Conservation (phyloP, 2,797 vertebrate genomes). For the Hylomyscus alleni region DNA sequence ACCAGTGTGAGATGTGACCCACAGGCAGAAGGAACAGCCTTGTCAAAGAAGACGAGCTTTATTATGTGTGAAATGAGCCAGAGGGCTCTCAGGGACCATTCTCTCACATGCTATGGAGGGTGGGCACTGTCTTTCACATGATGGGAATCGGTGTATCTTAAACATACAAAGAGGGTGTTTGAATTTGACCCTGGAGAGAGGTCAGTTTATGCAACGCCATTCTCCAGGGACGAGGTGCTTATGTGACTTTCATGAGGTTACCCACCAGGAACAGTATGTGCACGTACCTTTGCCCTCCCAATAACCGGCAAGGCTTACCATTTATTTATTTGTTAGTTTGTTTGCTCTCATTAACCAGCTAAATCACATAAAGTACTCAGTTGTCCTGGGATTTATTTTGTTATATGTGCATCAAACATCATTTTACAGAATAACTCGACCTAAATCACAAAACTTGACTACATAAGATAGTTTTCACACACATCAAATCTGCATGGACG, state of each 20-base stretch:
- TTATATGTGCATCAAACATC: not conserved
- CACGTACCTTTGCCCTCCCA: not conserved
- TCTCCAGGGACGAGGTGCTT: not conserved
- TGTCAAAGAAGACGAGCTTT: conserved; percentile 27
- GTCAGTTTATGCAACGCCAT: not conserved
- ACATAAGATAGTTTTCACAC: not conserved
- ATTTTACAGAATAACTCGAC: not conserved
- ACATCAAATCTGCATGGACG: not conserved
- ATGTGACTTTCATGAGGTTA: conserved; percentile 2
- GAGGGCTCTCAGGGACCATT: conserved; percentile 12
- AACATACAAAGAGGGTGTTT: conserved; percentile 4
- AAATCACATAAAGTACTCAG: not conserved
- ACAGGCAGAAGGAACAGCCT: not conserved
- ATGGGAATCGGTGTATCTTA: not conserved
- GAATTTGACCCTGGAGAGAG: not conserved
- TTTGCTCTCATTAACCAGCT: not conserved
- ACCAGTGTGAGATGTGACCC: not conserved
- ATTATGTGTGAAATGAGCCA: conserved; percentile 49
- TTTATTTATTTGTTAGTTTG: not conserved
- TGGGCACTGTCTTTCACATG: not conserved
- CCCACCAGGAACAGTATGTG: not conserved
- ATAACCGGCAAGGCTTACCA: not conserved
- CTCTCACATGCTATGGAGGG: not conserved
- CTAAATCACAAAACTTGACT: not conserved
- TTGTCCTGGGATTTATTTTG: conserved; percentile 5